Evolutionary conservation across 2,797 vertebrate genomes (phyloP), one percentile per base, ranked within the genome.

Genomic region (Danionella dracula): DNA sequence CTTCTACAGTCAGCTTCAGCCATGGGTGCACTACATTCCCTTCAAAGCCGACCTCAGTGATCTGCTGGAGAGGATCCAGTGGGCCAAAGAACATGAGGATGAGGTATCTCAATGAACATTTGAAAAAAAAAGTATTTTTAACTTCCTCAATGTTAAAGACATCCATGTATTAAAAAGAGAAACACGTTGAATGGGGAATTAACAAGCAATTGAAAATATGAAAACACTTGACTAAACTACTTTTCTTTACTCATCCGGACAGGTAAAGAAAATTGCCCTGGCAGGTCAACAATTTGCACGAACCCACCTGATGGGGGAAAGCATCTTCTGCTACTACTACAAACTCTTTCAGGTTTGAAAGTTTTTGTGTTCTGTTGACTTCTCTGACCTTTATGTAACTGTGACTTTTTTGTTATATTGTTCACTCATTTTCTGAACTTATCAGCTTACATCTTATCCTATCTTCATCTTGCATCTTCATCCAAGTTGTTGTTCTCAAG

Each of bases 1-100:
- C 79, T 99, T 99, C 81, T 99, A 99, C 81, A 90, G 90, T 0
- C 88, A 95, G 68, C 87, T 99, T 12, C 84, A 76, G 58, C 92
- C 94, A 0, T 99, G 96, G 96, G 87, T 92, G 67, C 96, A 99
- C 73, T 99, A 95, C 78, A 92, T 99, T 79, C 96, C 97, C 0
- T 82, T 97, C 59, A 91, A 87, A 74, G 91, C 88, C 2, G 94
- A 99, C 81, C 90, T 99, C 48, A 90, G 89, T 8, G 95, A 99
- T 80, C 90, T 99, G 34, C 82, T 98, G 67, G 93, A 98, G 48
- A 95, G 95, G 79, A 89, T 99, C 64, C 87, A 89, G 42, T 99
- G 96, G 96, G 94, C 95, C 13, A 92, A 90, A 70, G 89, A 94
- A 45, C 91, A 99, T 0, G 94, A 99, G 15, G 84, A 90, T 66